A percentile compares a stretch with the other conserved stretches of the same genome.
These are phyloP conservation scores for Copidosoma aretas DNA, from an alignment of 2,888 invertebrate genomes.

Conservation along the genomic window DNA sequence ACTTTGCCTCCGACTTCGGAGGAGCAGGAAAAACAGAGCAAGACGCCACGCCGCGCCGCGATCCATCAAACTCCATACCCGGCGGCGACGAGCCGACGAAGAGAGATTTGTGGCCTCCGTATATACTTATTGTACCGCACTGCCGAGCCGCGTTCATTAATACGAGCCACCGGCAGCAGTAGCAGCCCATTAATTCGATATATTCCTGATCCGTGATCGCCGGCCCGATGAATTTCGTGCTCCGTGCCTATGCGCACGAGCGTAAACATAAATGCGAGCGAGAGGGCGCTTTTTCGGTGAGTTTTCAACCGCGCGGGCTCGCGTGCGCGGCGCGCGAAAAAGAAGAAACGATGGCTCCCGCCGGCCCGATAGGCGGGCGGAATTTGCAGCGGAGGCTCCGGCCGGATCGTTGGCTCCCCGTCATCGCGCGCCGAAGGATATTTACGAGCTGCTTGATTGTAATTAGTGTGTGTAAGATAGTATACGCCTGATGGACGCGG, in stretches of 20 bases:
- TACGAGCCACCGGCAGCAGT: too few relatives aligned
- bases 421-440: too few relatives aligned
- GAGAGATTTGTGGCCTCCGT: constrained; percentile 25
- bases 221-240: not conserved
- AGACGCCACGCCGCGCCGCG: not conserved
- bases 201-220: not conserved
- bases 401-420: too few relatives aligned
- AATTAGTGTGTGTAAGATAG: too few relatives aligned
- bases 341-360: too few relatives aligned
- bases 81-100: not conserved
- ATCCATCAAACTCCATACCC: constrained; percentile 1
- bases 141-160: constrained; percentile 10
- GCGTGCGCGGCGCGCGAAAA: not conserved
- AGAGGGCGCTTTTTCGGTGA: too few relatives aligned
- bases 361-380: too few relatives aligned
- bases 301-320: not conserved
- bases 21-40: not conserved
- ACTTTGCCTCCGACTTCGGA: not conserved
- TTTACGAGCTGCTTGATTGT: too few relatives aligned
- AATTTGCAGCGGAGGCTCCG: too few relatives aligned
- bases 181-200: constrained; percentile 23
- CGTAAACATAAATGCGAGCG: not conserved
- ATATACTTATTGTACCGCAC: too few relatives aligned
- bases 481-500: too few relatives aligned
- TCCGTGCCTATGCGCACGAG: not conserved